phyloP scores from a whole-genome alignment of 2,113 vertebrate genomes.

The Hydropotes inermis region DNA sequence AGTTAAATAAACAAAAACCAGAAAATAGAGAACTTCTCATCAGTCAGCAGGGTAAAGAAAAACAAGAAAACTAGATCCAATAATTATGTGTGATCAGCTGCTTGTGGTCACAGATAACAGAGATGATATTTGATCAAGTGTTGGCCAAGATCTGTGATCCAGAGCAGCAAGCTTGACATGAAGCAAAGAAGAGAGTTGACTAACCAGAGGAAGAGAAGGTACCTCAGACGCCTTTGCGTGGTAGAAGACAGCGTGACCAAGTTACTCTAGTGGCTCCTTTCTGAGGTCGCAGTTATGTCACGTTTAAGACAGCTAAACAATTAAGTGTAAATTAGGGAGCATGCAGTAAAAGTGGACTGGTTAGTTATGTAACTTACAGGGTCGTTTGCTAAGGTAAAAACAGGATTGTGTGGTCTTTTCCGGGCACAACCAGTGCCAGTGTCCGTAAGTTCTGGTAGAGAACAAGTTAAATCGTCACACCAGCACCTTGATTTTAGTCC shows the following conservation, averaged over 20 bases:
- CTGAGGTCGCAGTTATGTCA: neutral
- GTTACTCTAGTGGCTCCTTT: neutral
- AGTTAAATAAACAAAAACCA: neutral
- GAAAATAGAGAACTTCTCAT: neutral
- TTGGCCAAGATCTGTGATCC: neutral
- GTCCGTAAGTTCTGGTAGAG: neutral
- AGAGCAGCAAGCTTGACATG: neutral
- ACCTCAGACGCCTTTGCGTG: neutral
- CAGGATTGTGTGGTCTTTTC: neutral
- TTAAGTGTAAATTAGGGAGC: neutral
- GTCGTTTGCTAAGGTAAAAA: neutral
- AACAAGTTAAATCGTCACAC: neutral
- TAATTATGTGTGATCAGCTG: neutral
- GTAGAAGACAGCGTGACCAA: neutral
- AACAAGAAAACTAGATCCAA: neutral
- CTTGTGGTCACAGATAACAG: neutral
- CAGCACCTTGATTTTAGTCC: neutral
- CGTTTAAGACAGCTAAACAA: neutral
- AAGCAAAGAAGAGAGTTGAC: neutral
- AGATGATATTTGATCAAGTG: neutral
- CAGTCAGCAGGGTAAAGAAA: neutral
- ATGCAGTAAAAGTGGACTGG: neutral
- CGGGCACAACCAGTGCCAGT: neutral
- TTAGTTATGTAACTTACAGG: neutral
- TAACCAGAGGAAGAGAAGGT: neutral